Conservation (phyloP, 2,888 invertebrate genomes). For the Erebia palarica region DNA sequence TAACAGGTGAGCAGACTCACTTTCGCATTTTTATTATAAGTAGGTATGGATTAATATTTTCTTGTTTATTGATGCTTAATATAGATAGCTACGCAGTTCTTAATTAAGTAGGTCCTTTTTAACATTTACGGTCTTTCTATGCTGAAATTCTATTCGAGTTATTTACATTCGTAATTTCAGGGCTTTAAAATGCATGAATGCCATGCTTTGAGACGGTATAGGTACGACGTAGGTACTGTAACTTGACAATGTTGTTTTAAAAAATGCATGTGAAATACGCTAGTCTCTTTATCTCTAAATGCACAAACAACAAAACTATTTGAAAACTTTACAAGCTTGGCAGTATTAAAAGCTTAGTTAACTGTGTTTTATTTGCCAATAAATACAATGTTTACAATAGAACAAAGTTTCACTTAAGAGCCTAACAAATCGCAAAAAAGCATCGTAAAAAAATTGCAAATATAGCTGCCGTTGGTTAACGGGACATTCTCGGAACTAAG, state of each 20-base stretch:
- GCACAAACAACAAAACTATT: slow-evolving; percentile 12
- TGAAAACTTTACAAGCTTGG: slow-evolving; percentile 21
- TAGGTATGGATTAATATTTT: no score
- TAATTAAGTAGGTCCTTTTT: no score
- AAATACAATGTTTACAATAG: slow-evolving; percentile 27
- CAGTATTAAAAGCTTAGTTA: slow-evolving; percentile 13
- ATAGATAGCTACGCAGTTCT: no score
- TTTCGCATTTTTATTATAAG: no score
- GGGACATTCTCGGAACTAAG: slow-evolving; percentile 29
- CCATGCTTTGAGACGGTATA: not conserved
- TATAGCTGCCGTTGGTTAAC: slow-evolving; percentile 31
- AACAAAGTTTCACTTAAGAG: slow-evolving; percentile 21
- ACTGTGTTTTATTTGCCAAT: slow-evolving; percentile 23
- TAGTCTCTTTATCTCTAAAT: slow-evolving; percentile 3
- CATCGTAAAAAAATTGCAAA: slow-evolving; percentile 17
- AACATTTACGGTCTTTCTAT: no score
- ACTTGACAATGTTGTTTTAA: not conserved
- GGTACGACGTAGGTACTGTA: not conserved
- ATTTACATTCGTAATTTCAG: not conserved
- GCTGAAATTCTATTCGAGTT: not conserved
- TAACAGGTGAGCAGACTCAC: no score
- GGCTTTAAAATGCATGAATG: not conserved
- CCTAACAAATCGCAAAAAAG: slow-evolving; percentile 21
- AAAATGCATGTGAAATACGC: not conserved
- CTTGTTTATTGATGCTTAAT: no score